Conservation (phyloP, 2,888 invertebrate species). For the Salpingus planirostris region DNA sequence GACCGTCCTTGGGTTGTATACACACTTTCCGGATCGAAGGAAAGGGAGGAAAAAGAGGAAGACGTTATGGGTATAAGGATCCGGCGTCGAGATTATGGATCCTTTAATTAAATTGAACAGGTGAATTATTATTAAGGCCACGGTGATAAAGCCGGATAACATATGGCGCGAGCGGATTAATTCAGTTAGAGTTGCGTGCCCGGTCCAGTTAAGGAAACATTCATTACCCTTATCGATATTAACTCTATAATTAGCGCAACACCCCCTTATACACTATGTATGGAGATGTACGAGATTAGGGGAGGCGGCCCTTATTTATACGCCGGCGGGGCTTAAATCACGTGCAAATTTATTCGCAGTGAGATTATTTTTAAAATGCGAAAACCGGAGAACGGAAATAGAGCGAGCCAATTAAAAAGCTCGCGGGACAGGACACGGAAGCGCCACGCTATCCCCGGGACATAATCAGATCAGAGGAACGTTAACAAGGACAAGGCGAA, state of each 20-base stretch:
- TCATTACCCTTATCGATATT: slow-evolving; percentile 18
- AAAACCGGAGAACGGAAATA: no score
- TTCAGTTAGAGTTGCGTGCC: slow-evolving; percentile 14
- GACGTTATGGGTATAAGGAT: slow-evolving; percentile 10
- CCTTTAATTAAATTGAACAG: slow-evolving; percentile 21
- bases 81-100: slow-evolving; percentile 10
- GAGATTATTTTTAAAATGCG: no score
- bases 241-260: slow-evolving; percentile 16
- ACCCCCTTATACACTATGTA: no score
- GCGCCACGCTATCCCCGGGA: no score
- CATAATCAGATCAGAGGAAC: no score
- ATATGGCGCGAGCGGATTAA: slow-evolving; percentile 14
- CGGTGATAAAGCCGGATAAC: slow-evolving; percentile 18
- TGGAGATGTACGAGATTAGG: no score
- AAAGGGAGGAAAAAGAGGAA: not conserved
- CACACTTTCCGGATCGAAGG: not conserved
- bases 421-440: no score
- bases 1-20: slow-evolving; percentile 4
- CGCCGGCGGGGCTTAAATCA: no score
- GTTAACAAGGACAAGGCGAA: no score
- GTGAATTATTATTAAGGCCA: slow-evolving; percentile 14
- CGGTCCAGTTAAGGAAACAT: slow-evolving; percentile 17
- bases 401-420: no score
- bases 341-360: no score
- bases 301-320: no score